Base-by-base conservation (phyloP, 2,113 vertebrate genomes). In the Nicator chloris region DNA sequence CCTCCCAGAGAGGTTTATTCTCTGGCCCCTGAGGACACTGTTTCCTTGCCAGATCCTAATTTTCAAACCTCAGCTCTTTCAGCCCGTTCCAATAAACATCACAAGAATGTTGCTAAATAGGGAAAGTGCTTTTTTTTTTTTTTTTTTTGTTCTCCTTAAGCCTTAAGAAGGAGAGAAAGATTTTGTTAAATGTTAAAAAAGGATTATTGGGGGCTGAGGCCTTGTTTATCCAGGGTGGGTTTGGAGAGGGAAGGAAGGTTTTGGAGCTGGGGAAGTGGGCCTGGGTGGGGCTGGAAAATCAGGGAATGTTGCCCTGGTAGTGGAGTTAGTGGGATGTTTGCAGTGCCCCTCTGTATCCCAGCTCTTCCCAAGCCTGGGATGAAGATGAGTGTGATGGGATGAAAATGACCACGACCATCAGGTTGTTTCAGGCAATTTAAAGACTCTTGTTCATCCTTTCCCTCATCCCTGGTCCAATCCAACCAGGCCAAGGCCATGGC, bases 41-140 rank as follows among this genome's bases (percentile, higher is more conserved):
- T 91, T 96, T 97, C 96, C 95, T 95, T 97, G 93, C 94, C 96
- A 96, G 95, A 96, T 90, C 94, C 87, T 95, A 95, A 96, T 95
- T 97, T 94, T 96, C 95, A 94, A 96, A 96, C 90, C 93, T 97
- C 96, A 96, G 94, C 93, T 96, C 95, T 97, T 97, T 96, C 92
- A 96, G 96, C 90, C 59, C 0, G 54, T 96, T 97, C 93, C 94
- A 95, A 95, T 95, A 96, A 97, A 97, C 95, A 95, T 95, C 90
- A 96, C 75, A 97, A 77, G 93, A 96, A 95, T 95, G 94, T 95
- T 95, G 92, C 96, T 97, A 97, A 97, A 96, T 95, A 88, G 39
- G 88, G 94, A 95, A 95, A 27, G 24, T 2, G 13, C 5, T 2
- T 56, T 60, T 56, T 78, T 15, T 59, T 47, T 33, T 7, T 12